Evolutionary conservation across 2,888 invertebrate genomes (phyloP).

Genomic region (Alcis repandata): DNA sequence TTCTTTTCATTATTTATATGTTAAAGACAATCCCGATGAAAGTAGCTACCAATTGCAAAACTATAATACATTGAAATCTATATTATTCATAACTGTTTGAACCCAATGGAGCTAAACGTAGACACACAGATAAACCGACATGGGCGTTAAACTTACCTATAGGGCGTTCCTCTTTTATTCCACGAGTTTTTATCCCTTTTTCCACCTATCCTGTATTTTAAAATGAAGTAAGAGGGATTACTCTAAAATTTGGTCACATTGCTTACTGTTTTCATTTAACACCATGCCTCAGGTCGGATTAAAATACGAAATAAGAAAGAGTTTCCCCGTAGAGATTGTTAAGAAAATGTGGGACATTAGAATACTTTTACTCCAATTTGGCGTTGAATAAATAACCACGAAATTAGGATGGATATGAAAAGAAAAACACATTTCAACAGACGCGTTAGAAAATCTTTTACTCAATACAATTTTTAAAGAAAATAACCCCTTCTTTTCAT

Average conservation of each 20-base stretch:
- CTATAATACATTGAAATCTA: too few species aligned
- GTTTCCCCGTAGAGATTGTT: conserved; percentile 58
- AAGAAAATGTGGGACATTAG: conserved; percentile 53
- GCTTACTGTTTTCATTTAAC: conserved; percentile 14
- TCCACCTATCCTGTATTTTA: too few species aligned
- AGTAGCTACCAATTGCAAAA: too few species aligned
- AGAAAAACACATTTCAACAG: conserved; percentile 19
- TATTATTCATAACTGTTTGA: too few species aligned
- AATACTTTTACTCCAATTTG: conserved; percentile 45
- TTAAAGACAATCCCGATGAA: too few species aligned
- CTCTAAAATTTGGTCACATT: neutral
- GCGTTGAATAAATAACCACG: conserved; percentile 39
- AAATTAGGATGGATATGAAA: conserved; percentile 35
- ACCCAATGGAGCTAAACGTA: too few species aligned
- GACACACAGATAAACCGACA: too few species aligned
- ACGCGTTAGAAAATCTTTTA: conserved; percentile 18
- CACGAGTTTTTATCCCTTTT: too few species aligned
- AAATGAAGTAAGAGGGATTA: neutral
- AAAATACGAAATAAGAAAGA: conserved; percentile 65
- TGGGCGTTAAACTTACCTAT: too few species aligned
- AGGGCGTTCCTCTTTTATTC: too few species aligned
- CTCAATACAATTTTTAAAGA: conserved; percentile 8
- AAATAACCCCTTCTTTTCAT: conserved; percentile 16
- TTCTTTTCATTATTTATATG: too few species aligned
- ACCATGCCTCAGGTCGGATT: conserved; percentile 62